Evolutionary conservation across 2,888 invertebrate species (phyloP).

Genomic region (Heteropelma amictum): DNA sequence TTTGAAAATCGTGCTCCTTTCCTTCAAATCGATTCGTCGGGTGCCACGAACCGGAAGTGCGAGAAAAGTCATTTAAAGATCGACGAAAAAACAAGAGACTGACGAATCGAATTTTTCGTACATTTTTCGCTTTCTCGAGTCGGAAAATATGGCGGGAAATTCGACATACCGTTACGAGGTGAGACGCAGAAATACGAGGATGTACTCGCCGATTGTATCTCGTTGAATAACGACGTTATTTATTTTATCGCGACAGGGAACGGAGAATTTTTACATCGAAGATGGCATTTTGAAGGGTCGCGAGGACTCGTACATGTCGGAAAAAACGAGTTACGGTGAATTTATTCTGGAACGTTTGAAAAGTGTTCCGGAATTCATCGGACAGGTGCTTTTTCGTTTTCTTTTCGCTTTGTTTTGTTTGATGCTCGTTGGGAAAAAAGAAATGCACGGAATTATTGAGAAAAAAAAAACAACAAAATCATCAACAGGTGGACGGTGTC

Average conservation of each 20-base stretch:
- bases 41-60: too few relatives aligned
- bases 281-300: slow-evolving; percentile 59
- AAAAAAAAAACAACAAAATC: neutral
- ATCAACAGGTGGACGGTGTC: slow-evolving; percentile 63
- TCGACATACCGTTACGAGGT: slow-evolving; percentile 15
- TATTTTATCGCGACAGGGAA: slow-evolving; percentile 22
- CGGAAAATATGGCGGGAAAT: slow-evolving; percentile 2
- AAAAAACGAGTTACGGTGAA: slow-evolving; percentile 56
- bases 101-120: neutral
- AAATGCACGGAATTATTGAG: neutral
- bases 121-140: too few relatives aligned
- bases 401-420: neutral
- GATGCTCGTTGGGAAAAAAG: too few relatives aligned
- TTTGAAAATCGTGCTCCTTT: too few relatives aligned
- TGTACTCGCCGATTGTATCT: too few relatives aligned
- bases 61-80: too few relatives aligned
- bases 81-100: too few relatives aligned
- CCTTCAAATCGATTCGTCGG: too few relatives aligned
- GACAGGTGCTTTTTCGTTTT: slow-evolving; percentile 55
- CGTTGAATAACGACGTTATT: neutral
- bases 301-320: neutral
- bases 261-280: slow-evolving; percentile 48
- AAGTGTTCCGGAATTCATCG: slow-evolving; percentile 56
- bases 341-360: slow-evolving; percentile 55
- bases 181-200: too few relatives aligned